These are phyloP conservation scores for Mustela lutreola DNA, from an alignment of 2,113 vertebrate genomes.

Conservation along the genomic window DNA sequence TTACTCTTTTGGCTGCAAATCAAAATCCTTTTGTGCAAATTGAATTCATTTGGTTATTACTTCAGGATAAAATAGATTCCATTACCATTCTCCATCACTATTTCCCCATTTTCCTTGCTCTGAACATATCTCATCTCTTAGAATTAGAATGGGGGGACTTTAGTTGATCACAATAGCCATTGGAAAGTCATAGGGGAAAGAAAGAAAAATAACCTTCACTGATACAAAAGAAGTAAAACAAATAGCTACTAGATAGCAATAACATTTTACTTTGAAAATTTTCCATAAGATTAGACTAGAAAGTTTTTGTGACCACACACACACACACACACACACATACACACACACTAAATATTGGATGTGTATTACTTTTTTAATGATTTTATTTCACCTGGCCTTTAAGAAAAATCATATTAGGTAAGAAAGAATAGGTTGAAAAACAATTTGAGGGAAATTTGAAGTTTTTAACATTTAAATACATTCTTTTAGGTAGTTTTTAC, in stretches of 20 bases:
- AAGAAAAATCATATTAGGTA: constrained; percentile 29
- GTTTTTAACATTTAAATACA: constrained; percentile 54
- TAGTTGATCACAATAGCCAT: constrained; percentile 17
- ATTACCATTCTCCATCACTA: constrained; percentile 31
- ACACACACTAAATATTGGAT: neutral
- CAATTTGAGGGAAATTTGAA: constrained; percentile 43
- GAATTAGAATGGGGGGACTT: constrained; percentile 56
- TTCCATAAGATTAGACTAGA: constrained; percentile 2
- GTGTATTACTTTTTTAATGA: neutral
- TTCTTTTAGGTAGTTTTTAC: neutral
- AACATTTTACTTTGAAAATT: constrained; percentile 54
- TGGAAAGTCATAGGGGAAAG: neutral
- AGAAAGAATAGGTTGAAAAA: constrained; percentile 14
- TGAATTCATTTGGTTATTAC: constrained; percentile 77
- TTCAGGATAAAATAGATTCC: constrained; percentile 68
- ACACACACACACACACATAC: too few species aligned
- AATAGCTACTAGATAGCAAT: neutral
- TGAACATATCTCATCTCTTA: constrained; percentile 43
- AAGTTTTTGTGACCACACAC: neutral
- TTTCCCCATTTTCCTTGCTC: constrained; percentile 54
- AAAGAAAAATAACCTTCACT: constrained; percentile 59
- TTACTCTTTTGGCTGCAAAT: constrained; percentile 68
- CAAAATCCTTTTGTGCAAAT: constrained; percentile 68
- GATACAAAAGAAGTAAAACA: constrained; percentile 31
- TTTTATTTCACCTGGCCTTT: neutral